Base-by-base conservation (phyloP, 2,888 invertebrate species). In the Stegana nigrithorax region DNA sequence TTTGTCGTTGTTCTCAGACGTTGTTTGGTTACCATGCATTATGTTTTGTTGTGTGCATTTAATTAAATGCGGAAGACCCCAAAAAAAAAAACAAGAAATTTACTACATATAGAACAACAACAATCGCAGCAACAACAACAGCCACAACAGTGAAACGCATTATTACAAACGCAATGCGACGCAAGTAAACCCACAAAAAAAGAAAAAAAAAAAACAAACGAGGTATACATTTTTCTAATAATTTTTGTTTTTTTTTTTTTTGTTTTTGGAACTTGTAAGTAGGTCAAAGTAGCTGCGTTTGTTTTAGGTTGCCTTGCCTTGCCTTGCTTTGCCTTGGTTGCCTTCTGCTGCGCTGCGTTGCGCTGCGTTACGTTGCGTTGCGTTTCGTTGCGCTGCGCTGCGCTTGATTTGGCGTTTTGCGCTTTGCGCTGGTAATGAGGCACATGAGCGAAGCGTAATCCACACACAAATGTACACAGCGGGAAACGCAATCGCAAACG, bases 1-100 rank as follows among this genome's bases (percentile, higher is more conserved):
- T n/a, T n/a, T n/a, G n/a, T n/a, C n/a, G n/a, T n/a, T n/a, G n/a
- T n/a, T n/a, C n/a, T n/a, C n/a, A n/a, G n/a, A n/a, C n/a, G n/a
- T n/a, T n/a, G n/a, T n/a, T n/a, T n/a, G n/a, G n/a, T n/a, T n/a
- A n/a, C n/a, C n/a, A n/a, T n/a, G n/a, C n/a, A n/a, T n/a, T n/a
- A n/a, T n/a, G n/a, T 58, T 59, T 65, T 62, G 63, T 66, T 71
- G 65, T 73, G 73, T 80, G 80, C 76, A 77, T 77, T 78, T 78
- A 78, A 77, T 80, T 80, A 78, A 80, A 80, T 78, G 75, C 76
- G 76, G 80, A 77, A 77, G 78, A 76, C 68, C 65, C 65, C 51
- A 60, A 64, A 65, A 61, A 61, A 61, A 44, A 58, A 5, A 59
- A 62, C 61, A 27, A 59, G n/a, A n/a, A n/a, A n/a, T n/a, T n/a